phyloP scores from a whole-genome alignment of 1,140 invertebrate species.

The Penaeus vannamei region DNA sequence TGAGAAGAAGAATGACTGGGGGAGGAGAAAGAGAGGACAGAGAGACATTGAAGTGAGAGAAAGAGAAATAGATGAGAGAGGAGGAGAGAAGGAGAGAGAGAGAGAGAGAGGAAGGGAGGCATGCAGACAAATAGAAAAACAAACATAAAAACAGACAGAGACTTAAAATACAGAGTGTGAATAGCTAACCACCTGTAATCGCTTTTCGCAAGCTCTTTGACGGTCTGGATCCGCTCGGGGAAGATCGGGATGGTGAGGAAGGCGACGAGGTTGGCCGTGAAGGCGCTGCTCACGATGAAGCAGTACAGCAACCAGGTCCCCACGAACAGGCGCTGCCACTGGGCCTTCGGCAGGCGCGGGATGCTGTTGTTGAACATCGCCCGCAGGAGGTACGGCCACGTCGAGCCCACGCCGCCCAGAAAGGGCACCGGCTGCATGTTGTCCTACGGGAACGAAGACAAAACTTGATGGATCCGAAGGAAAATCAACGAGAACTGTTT shows the following conservation, averaged over 20 bases:
- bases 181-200: neutral
- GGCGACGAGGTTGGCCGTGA: conserved; percentile 55
- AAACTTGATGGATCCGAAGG: too few relatives aligned
- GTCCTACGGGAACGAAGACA: neutral
- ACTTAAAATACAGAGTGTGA: too few relatives aligned
- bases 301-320: conserved; percentile 35
- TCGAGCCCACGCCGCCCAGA: neutral
- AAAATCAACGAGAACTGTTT: too few relatives aligned
- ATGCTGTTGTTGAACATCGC: conserved; percentile 29
- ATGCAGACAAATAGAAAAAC: too few relatives aligned
- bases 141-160: too few relatives aligned
- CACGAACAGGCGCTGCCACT: conserved; percentile 32
- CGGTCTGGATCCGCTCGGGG: conserved; percentile 28
- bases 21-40: too few relatives aligned
- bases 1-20: too few relatives aligned
- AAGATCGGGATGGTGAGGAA: conserved; percentile 52
- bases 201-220: conserved; percentile 28
- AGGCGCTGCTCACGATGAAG: conserved; percentile 53
- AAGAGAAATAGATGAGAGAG: too few relatives aligned
- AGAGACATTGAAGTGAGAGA: too few relatives aligned
- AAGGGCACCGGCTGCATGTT: neutral
- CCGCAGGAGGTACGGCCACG: conserved; percentile 36
- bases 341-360: neutral
- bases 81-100: too few relatives aligned
- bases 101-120: too few relatives aligned